Evolutionary conservation across 2,113 vertebrate species (phyloP).

Genomic region (Grammomys dolichurus): DNA sequence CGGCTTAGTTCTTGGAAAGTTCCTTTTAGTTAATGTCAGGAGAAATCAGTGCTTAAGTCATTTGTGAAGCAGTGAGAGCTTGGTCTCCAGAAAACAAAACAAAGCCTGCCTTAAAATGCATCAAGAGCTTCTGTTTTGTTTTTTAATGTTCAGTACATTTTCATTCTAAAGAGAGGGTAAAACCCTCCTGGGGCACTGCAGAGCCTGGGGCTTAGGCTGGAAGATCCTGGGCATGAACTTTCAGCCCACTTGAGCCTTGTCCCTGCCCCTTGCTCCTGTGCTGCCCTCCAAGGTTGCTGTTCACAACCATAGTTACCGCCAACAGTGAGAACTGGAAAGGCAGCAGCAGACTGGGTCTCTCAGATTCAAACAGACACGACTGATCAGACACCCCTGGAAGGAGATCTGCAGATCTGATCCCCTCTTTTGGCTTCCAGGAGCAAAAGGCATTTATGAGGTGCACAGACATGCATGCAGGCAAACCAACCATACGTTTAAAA

Average conservation of each 20-base stretch:
- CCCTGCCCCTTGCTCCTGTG: too few species aligned
- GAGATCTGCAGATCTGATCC: not conserved
- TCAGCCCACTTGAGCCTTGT: too few species aligned
- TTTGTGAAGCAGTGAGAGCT: not conserved
- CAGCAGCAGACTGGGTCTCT: not conserved
- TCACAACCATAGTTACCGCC: not conserved
- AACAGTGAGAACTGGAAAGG: not conserved
- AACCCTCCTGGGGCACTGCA: too few species aligned
- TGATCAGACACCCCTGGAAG: not conserved
- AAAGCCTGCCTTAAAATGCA: too few species aligned
- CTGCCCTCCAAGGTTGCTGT: too few species aligned
- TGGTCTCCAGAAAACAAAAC: too few species aligned
- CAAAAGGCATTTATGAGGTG: not conserved
- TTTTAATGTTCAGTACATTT: too few species aligned
- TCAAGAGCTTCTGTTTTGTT: too few species aligned
- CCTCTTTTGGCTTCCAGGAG: not conserved
- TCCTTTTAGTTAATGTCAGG: conserved; percentile 28
- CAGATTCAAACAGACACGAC: not conserved
- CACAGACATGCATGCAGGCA: not conserved
- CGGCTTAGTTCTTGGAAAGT: not conserved
- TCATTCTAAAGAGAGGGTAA: too few species aligned
- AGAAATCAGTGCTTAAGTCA: conserved; percentile 36
- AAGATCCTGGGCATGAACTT: too few species aligned
- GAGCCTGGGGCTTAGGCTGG: too few species aligned
- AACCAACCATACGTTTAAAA: not conserved